phyloP scores from a whole-genome alignment of 2,888 invertebrate genomes.

The Hofmannophila pseudospretella region DNA sequence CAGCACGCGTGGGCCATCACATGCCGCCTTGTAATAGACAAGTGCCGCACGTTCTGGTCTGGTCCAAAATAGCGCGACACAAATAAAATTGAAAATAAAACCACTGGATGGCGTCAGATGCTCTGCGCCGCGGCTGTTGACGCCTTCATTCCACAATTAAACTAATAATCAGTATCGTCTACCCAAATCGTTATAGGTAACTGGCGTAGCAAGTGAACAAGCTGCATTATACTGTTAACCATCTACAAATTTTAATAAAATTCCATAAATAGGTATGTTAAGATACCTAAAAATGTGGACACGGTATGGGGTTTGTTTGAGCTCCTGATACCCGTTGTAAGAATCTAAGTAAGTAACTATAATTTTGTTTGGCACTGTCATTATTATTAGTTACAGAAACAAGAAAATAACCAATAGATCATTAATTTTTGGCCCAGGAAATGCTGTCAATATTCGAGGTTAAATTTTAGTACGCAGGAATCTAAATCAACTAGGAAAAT shows the following conservation, averaged over 20 bases:
- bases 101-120: constrained; percentile 69
- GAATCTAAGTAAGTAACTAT: too few relatives aligned
- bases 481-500: constrained; percentile 17
- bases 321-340: too few relatives aligned
- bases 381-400: too few relatives aligned
- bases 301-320: too few relatives aligned
- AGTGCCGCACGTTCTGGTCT: constrained; percentile 66
- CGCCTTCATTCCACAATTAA: constrained; percentile 47
- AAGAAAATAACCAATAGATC: too few relatives aligned
- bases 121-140: constrained; percentile 46
- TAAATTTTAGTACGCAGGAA: constrained; percentile 29
- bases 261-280: too few relatives aligned
- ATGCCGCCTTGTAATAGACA: constrained; percentile 61
- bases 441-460: constrained; percentile 40
- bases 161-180: constrained; percentile 34
- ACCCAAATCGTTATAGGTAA: constrained; percentile 11
- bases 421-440: constrained; percentile 38
- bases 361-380: too few relatives aligned
- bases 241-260: too few relatives aligned
- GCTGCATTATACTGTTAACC: too few relatives aligned
- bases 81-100: constrained; percentile 77
- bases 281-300: too few relatives aligned
- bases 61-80: constrained; percentile 75
- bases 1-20: constrained; percentile 54
- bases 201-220: constrained; percentile 5